Base-by-base conservation (phyloP, 2,113 vertebrate genomes). In the Phaethornis superciliosus region DNA sequence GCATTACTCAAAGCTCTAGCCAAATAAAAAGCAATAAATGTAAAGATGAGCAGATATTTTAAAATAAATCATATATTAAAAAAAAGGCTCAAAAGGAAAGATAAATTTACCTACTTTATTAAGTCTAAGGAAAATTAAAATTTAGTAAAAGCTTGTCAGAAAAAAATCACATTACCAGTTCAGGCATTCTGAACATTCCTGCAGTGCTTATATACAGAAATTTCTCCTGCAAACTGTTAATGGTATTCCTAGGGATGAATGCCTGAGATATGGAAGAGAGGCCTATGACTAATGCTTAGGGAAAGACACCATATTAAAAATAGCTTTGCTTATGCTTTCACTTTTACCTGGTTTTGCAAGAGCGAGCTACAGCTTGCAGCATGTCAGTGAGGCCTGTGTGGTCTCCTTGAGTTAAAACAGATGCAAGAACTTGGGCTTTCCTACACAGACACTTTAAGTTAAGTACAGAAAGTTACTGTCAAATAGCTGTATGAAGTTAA, bases 301-400 rank as follows among this genome's bases (percentile, higher is more conserved):
- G 52, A 75, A 81, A 93, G 80, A 89, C 0, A 0, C 68, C 42
- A 5, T 67, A 47, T 75, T 75, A 88, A 88, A 93, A 92, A 90
- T 46, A 94, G n/a, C 60, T 76, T 70, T 87, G 62, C 51, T 90
- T 64, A 28, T 51, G 59, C 59, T 35, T 92, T 87, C 40, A 49
- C 54, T 95, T 93, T 89, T 82, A 93, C 88, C 58, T 88, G 40
- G 20, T 79, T 88, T 94, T 93, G 46, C 63, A 80, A 79, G 65
- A 86, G 24, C 90, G 24, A 40, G 18, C 21, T 81, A 32, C 27
- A 87, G 60, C 26, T 67, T 89, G 67, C 81, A 87, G 69, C 2
- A 1, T 44, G 30, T 35, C 70, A 81, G 16, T 64, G 84, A 85
- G 27, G 65, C 35, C 54, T 78, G 26, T 0, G 4, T 32, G 27